These are phyloP conservation scores for Nyctalus aviator DNA, from an alignment of 2,797 vertebrate species.

Conservation along the genomic window DNA sequence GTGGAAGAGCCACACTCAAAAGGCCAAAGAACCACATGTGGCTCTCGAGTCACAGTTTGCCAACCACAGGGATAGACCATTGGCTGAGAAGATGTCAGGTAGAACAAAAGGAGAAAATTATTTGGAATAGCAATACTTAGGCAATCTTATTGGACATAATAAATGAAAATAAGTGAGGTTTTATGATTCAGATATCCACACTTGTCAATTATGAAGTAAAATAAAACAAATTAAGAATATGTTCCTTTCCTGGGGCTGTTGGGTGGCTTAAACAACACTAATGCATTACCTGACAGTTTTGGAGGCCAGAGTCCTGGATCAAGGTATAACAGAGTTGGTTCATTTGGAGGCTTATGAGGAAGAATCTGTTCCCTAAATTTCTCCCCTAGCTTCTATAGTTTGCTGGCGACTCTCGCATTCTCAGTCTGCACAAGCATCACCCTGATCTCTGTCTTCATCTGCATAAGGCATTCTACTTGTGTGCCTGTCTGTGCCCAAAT, in stretches of 20 bases:
- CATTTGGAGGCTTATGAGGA: not conserved
- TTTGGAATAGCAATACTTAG: not conserved
- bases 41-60: too few relatives aligned
- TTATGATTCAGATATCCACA: not conserved
- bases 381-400: not conserved
- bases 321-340: not conserved
- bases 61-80: too few relatives aligned
- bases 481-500: not conserved
- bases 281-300: not conserved
- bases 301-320: not conserved
- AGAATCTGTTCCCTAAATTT: not conserved
- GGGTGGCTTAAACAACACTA: not conserved
- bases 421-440: not conserved
- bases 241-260: not conserved
- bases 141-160: not conserved
- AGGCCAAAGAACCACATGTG: too few relatives aligned
- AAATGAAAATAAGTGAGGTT: not conserved
- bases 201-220: not conserved
- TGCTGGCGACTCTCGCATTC: not conserved
- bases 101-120: not conserved
- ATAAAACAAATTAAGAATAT: not conserved
- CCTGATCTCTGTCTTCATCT: not conserved
- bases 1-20: too few relatives aligned
- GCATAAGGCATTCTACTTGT: not conserved
- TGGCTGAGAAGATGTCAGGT: not conserved